Base-by-base conservation (phyloP, 1,140 invertebrate species). In the Harlomillsia oculata region DNA sequence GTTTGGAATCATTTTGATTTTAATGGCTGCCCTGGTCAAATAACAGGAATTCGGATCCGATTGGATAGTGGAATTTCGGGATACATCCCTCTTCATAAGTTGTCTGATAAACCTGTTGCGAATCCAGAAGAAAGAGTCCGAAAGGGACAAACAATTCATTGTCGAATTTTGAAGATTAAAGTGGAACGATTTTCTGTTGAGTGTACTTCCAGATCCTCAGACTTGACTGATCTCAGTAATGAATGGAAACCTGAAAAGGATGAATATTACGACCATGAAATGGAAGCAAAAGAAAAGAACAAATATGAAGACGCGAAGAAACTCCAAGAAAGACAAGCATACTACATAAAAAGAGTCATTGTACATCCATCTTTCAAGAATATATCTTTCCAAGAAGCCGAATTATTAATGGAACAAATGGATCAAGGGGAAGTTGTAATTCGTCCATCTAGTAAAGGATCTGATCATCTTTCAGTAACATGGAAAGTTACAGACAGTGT, bases 1-100 rank as follows among this genome's bases (percentile, higher is more conserved):
- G 80, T 97, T 4, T 97, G 94, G 94, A 93, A 92, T 75, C 94
- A 98, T 74, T 97, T 97, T 75, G 94, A 97, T 73, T 85, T 89
- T 36, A 88, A 87, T 29, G 82, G 85, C 20, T 99, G 96, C 76
- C 92, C 89, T 0, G 97, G 97, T 0, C 87, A 93, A 72, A 89
- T 94, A 1, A 87, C 87, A 0, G 97, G 97, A 1, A 84, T 99
- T 0, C 80, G 86, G 53, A 76, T 93, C 1, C 78, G 85, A 1
- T 72, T 99, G 0, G 96, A 99, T 68, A 99, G 98, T 73, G 91
- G 91, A 0, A 76, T 99, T 6, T 84, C 79, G 8, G 95, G 96
- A 1, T 97, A 97, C 69, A 91, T 99, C 68, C 88, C 88, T 63
- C 88, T 93, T 41, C 93, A 93, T 70, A 93, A 93, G 72, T 75